Evolutionary conservation across 1,140 invertebrate species (phyloP).

Genomic region (Rhagoletis pomonella): DNA sequence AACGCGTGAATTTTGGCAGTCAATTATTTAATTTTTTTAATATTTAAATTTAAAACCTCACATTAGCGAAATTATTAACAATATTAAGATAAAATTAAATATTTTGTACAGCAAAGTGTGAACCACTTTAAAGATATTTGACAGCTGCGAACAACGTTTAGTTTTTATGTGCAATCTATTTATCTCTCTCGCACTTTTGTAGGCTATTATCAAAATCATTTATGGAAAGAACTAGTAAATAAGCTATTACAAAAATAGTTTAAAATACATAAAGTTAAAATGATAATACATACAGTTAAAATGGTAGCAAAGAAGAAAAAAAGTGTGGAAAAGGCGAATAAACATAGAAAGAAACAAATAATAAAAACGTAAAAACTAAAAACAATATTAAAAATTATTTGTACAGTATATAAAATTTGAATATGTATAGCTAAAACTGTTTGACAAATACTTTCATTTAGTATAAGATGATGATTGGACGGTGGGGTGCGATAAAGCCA

Average conservation of each 20-base stretch:
- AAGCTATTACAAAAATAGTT: not conserved
- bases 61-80: not conserved
- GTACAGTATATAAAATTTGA: not conserved
- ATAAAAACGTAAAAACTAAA: not conserved
- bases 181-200: slow-evolving; percentile 67
- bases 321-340: not conserved
- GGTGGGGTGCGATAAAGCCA: too few relatives aligned
- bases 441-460: not conserved
- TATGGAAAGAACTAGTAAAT: not conserved
- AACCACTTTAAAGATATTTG: not conserved
- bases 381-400: not conserved
- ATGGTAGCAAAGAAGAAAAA: not conserved
- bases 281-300: not conserved
- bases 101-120: not conserved
- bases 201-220: not conserved
- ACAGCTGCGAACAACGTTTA: slow-evolving; percentile 46
- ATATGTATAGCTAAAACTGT: not conserved
- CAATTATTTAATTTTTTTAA: not conserved
- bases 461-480: too few relatives aligned
- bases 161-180: slow-evolving; percentile 73
- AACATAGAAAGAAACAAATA: not conserved
- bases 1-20: not conserved
- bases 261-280: not conserved
- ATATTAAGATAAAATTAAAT: not conserved
- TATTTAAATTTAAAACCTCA: not conserved